Base-by-base conservation (phyloP, 53 echinoderm and acorn worm genomes). In the Pentamera pediparva region DNA sequence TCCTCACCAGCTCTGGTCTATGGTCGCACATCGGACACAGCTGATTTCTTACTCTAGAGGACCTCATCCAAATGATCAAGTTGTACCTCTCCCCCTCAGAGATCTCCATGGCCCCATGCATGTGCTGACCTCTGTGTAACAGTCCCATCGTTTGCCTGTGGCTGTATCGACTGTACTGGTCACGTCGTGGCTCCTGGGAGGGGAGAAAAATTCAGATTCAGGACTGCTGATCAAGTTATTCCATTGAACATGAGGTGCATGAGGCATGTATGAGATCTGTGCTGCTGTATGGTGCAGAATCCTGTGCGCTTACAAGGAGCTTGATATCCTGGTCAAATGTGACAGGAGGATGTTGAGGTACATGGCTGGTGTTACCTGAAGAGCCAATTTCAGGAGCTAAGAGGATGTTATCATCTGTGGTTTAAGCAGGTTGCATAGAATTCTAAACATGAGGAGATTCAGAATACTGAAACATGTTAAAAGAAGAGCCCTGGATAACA, bases 61-160 rank as follows among this genome's bases (percentile, higher is more conserved):
- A 84, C 45, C 95, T 77, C 95, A 94, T 94, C 95, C 95, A 94
- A 27, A 94, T 56, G 54, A 94, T 94, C 9, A 94, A 85, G 58
- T 94, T 94, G 60, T 90, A 94, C 21, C 95, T 80, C 55, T 94
- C 90, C 21, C 95, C 95, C 12, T 57, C 61, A 11, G 79, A 69
- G 65, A 94, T 94, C 3, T 84, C 87, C 67, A 87, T 73, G 30
- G 95, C 95, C 10, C 95, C 90, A 20, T 94, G 95, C 85, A 84
- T 94, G 76, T 94, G 95, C 43, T 94, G 95, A 4, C 95, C 95
- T 70, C 95, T 69, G 62, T 94, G 95, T 10, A 94, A 75, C 21
- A 94, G 87, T 27, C 85, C 95, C 36, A 82, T 77, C 35, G 90
- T 91, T 19, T 78, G 82, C 57, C 77, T 87, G 84, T 94, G 95